Evolutionary conservation across 1,140 invertebrate genomes (phyloP), one percentile per base, ranked within the genome.

Genomic region (Gryllus bimaculatus): DNA sequence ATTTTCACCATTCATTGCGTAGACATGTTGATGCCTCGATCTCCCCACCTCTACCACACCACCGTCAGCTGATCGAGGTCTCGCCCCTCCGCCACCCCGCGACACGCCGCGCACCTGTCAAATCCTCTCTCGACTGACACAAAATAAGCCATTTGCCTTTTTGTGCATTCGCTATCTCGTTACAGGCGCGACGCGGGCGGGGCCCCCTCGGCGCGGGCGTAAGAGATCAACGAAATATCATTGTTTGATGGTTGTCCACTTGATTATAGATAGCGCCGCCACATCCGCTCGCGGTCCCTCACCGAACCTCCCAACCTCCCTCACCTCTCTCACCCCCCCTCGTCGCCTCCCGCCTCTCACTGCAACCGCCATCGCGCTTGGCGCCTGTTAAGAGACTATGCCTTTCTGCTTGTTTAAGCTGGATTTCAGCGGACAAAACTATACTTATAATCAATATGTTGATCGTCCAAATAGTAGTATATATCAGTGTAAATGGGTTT

Each of bases 401-500:
- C 54, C 54, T 66, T 66, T 66, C 54, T 18, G 54, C 54, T 66
- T 66, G 2, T 66, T 1, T 66, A 13, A 66, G 54, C 54, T 10
- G 54, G 54, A 66, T 66, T 66, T 66, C 54, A 66, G 18, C 54
- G 49, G 54, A 66, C 54, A 66, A 66, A 66, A 66, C 54, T 66
- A 66, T 66, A 66, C 54, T 66, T 66, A 66, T 66, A 66, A 66
- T 66, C 54, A 66, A 66, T 66, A 66, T 66, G 2, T 66, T 66
- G 54, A 66, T 66, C 54, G 54, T 66, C 54, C 54, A 66, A 66
- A 66, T 66, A 1, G 54, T 66, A 66, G 54, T 1, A 66, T 66
- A 66, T 66, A 66, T 66, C 54, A 66, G 54, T 66, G 54, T 66
- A 66, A 66, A 66, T 66, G 54, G 54, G 54, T 66, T 66, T 66